Evolutionary conservation across 2,888 invertebrate species (phyloP).

Genomic region (Chirona hameri): DNA sequence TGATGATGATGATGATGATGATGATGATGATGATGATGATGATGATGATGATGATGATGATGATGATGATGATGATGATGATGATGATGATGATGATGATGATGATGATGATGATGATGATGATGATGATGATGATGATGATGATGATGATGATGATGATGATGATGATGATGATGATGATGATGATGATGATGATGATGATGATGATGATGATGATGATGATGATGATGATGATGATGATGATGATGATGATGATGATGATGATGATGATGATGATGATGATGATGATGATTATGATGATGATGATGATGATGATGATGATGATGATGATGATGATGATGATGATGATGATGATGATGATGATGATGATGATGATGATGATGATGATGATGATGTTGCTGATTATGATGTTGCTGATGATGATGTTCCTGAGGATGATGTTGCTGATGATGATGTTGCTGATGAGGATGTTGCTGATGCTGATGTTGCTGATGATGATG

Average conservation of each 20-base stretch:
- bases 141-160: conserved; percentile 22
- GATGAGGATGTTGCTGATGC: no score
- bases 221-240: conserved; percentile 22
- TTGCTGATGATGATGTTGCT: no score
- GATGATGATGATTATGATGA: no score
- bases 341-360: conserved; percentile 22
- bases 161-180: conserved; percentile 22
- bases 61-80: conserved; percentile 22
- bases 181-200: conserved; percentile 22
- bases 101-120: conserved; percentile 22
- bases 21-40: conserved; percentile 22
- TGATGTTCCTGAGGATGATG: no score
- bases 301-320: no score
- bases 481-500: no score
- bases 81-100: conserved; percentile 22
- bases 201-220: conserved; percentile 22
- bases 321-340: conserved; percentile 22
- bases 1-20: conserved; percentile 22
- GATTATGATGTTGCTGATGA: no score
- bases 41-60: conserved; percentile 22
- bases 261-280: no score
- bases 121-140: conserved; percentile 22
- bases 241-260: conserved; percentile 22
- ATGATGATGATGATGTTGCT: no score
- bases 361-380: neutral